phyloP scores from a whole-genome alignment of 92 coral and sea anemone genomes.

The Desmophyllum pertusum region DNA sequence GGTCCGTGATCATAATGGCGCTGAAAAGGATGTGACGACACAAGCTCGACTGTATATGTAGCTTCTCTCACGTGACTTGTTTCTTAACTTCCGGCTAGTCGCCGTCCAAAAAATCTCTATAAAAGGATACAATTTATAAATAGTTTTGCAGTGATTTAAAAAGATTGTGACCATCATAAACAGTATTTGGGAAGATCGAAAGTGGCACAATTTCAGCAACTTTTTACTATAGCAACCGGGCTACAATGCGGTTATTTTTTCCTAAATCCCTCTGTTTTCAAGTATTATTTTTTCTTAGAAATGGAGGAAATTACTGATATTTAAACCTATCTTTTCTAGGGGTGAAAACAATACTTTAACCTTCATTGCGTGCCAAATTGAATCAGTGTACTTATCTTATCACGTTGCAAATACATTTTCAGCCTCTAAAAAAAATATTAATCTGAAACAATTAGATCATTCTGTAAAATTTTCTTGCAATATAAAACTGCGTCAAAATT shows the following conservation, averaged over 20 bases:
- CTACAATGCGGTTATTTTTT: neutral
- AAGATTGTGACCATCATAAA: neutral
- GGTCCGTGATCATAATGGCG: conserved; percentile 39
- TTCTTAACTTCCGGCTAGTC: conserved; percentile 26
- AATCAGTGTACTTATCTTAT: too few relatives aligned
- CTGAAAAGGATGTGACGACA: conserved; percentile 40
- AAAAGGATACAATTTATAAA: neutral
- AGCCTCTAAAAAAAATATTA: too few relatives aligned
- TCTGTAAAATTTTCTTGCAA: too few relatives aligned
- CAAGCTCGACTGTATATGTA: conserved; percentile 17
- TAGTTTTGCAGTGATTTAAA: neutral
- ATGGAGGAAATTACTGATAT: neutral
- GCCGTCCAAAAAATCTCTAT: neutral
- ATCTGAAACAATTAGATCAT: too few relatives aligned
- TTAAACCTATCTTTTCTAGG: neutral
- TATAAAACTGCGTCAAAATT: too few relatives aligned
- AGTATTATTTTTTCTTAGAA: neutral
- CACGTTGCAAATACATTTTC: neutral
- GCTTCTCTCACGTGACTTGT: conserved; percentile 36
- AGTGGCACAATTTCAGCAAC: neutral
- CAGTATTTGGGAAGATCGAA: neutral
- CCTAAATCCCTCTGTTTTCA: too few relatives aligned
- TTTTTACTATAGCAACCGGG: too few relatives aligned
- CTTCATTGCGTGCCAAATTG: neutral
- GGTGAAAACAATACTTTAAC: too few relatives aligned